Percentiles rank a stretch among this genome's conserved stretches.
These are phyloP conservation scores for Chalcosyrphus nemorum DNA, from an alignment of 2,888 invertebrate genomes.

Conservation along the genomic window DNA sequence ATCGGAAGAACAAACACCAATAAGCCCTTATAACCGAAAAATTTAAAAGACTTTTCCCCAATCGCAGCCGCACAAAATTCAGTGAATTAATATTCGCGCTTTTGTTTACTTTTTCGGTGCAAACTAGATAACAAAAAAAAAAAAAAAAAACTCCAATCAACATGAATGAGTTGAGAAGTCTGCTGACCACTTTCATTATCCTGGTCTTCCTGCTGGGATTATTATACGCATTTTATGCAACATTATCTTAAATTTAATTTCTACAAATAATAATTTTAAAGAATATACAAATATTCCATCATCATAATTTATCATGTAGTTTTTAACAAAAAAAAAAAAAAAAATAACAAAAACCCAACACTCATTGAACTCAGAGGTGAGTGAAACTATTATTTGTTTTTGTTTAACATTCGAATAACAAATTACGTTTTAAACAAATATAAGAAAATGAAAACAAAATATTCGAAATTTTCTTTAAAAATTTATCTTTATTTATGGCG, in stretches of 20 bases:
- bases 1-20: constrained; percentile 26
- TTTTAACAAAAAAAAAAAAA: constrained; percentile 38
- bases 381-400: background rate
- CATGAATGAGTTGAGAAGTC: constrained; percentile 86
- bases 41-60: background rate
- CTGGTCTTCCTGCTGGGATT: constrained; percentile 86
- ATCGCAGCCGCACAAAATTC: background rate
- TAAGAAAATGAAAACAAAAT: background rate
- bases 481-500: background rate
- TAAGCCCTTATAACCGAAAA: background rate
- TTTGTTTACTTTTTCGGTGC: constrained; percentile 14
- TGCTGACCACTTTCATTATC: constrained; percentile 88
- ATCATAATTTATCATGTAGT: constrained; percentile 27
- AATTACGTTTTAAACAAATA: background rate
- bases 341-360: background rate
- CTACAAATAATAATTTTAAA: constrained; percentile 21
- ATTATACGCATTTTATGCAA: constrained; percentile 87
- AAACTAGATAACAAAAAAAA: background rate
- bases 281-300: constrained; percentile 58
- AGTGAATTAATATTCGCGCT: constrained; percentile 9
- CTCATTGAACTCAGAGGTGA: constrained; percentile 33
- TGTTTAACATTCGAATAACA: background rate
- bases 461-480: background rate
- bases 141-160: constrained; percentile 72
- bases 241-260: constrained; percentile 78